Evolutionary conservation across 1,140 invertebrate genomes (phyloP).

Genomic region (Dreissena polymorpha): DNA sequence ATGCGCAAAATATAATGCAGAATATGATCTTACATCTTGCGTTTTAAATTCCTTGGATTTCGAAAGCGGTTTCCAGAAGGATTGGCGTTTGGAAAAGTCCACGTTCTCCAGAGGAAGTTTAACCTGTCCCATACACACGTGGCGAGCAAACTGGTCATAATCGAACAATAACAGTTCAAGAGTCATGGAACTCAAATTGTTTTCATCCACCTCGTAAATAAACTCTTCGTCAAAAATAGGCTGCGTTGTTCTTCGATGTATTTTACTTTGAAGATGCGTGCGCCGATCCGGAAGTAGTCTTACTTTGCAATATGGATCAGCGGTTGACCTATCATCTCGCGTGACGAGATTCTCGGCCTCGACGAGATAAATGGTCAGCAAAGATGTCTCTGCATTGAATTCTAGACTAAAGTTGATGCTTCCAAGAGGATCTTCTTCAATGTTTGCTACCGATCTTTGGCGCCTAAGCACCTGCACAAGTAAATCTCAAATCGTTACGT

Average conservation of each 20-base stretch:
- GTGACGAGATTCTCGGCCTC: constrained; percentile 75
- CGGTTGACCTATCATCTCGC: constrained; percentile 71
- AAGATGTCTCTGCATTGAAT: constrained; percentile 72
- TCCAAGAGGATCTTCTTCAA: constrained; percentile 74
- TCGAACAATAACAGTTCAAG: constrained; percentile 76
- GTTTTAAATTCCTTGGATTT: constrained; percentile 64
- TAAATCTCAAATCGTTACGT: neutral
- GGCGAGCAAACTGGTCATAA: constrained; percentile 76
- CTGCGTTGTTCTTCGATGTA: constrained; percentile 85
- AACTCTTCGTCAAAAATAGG: constrained; percentile 81
- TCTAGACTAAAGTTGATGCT: constrained; percentile 74
- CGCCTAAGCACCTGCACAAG: constrained; percentile 62
- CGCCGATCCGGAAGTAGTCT: constrained; percentile 71
- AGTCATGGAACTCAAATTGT: constrained; percentile 63
- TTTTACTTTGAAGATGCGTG: constrained; percentile 71
- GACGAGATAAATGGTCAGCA: constrained; percentile 75
- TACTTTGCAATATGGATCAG: constrained; percentile 76
- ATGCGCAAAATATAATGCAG: neutral
- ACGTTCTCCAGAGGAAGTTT: constrained; percentile 70
- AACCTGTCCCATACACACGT: constrained; percentile 77
- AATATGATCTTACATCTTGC: constrained; percentile 65
- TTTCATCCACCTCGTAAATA: constrained; percentile 74
- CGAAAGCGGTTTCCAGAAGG: constrained; percentile 74
- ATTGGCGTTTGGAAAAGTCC: constrained; percentile 71
- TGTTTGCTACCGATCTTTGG: constrained; percentile 69